These are phyloP conservation scores for Lates calcarifer DNA, from an alignment of 2,113 vertebrate genomes.

Conservation along the genomic window DNA sequence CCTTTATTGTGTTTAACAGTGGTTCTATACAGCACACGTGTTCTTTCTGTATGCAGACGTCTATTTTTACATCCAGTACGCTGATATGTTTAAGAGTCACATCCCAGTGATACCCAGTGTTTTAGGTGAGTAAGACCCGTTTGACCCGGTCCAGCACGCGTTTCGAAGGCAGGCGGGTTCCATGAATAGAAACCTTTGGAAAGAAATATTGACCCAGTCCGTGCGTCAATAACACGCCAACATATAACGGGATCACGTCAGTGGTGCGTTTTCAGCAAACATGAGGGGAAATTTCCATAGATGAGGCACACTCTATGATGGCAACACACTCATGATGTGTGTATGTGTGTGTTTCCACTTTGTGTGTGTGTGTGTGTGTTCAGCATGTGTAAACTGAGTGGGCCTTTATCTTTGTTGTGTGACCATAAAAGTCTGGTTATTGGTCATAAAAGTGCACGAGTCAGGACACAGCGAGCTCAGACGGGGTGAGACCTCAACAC, in stretches of 20 bases:
- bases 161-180: neutral
- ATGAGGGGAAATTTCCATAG: slow-evolving; percentile 41
- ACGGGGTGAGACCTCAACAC: slow-evolving; percentile 8
- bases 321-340: slow-evolving; percentile 15
- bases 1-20: neutral
- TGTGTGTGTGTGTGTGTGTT: slow-evolving; percentile 22
- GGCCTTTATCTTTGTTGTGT: slow-evolving; percentile 54
- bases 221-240: slow-evolving; percentile 18
- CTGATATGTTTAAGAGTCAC: slow-evolving; percentile 12
- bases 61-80: neutral
- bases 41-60: neutral
- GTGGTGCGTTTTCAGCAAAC: slow-evolving; percentile 28
- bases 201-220: slow-evolving; percentile 51
- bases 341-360: slow-evolving; percentile 32
- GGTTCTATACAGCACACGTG: neutral
- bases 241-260: slow-evolving; percentile 32
- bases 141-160: neutral
- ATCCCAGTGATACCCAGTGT: neutral
- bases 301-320: slow-evolving; percentile 4
- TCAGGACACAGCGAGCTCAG: slow-evolving; percentile 28
- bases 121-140: slow-evolving; percentile 15
- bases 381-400: slow-evolving; percentile 36
- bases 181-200: slow-evolving; percentile 34
- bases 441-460: slow-evolving; percentile 52
- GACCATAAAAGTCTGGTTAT: slow-evolving; percentile 50